Percentiles rank a stretch among this genome's conserved stretches.
Evolutionary conservation across 2,113 vertebrate genomes (phyloP).

Genomic region (Mormyrus lacerda): DNA sequence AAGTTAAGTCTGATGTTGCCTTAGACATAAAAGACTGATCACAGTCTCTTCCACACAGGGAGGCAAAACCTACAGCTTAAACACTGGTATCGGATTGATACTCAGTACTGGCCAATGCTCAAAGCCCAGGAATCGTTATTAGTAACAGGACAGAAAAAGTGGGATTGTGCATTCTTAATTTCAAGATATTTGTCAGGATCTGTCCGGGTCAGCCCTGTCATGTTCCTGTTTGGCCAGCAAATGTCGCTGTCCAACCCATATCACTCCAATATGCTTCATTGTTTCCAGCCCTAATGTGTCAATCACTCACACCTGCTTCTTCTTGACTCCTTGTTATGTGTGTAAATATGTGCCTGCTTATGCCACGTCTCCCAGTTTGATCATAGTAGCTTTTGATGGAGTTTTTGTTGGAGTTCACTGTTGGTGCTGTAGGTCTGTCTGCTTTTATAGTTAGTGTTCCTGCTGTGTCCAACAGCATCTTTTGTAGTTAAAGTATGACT

Average conservation of each 20-base stretch:
- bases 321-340: too few species aligned
- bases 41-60: too few species aligned
- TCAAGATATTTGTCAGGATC: background rate
- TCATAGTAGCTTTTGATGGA: background rate
- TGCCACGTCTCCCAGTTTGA: background rate
- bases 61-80: too few species aligned
- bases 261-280: background rate
- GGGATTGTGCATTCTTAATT: background rate
- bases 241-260: background rate
- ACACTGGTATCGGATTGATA: too few species aligned
- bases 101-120: too few species aligned
- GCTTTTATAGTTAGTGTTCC: background rate
- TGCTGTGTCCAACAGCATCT: background rate
- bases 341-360: background rate
- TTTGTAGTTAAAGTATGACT: background rate
- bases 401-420: background rate
- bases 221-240: background rate
- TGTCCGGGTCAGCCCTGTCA: background rate
- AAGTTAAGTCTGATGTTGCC: too few species aligned
- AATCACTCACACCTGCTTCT: background rate
- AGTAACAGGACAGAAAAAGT: background rate
- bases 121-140: background rate
- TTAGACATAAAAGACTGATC: too few species aligned
- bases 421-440: background rate
- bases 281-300: background rate